A percentile compares a stretch with the other conserved stretches of the same genome.
Evolutionary conservation across 2,113 vertebrate species (phyloP).

Genomic region (Steatornis caripensis): DNA sequence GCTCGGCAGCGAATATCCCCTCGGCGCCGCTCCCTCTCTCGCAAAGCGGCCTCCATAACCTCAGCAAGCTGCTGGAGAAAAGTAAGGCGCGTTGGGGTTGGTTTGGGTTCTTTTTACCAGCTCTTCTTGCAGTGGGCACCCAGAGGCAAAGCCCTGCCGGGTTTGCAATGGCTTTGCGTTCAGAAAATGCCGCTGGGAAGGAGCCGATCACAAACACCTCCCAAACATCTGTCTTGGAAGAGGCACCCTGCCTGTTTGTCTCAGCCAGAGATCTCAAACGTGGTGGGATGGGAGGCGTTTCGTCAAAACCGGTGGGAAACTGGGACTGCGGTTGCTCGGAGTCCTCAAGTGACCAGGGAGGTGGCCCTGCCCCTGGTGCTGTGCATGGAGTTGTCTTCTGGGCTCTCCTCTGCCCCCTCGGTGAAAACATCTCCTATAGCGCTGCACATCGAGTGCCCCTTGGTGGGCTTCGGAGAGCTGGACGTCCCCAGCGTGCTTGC

Average conservation of each 20-base stretch:
- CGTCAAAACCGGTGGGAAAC: background rate
- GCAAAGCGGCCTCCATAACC: background rate
- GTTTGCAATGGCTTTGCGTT: background rate
- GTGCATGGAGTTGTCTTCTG: background rate
- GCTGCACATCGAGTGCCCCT: background rate
- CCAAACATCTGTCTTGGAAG: background rate
- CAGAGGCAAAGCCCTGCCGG: background rate
- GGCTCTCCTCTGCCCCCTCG: background rate
- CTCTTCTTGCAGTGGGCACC: background rate
- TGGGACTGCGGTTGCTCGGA: too few relatives aligned
- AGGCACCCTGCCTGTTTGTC: background rate
- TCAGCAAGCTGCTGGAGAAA: background rate
- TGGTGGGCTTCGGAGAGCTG: background rate
- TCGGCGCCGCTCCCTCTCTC: fast-evolving
- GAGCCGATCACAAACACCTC: background rate
- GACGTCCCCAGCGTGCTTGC: fast-evolving
- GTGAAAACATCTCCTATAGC: background rate
- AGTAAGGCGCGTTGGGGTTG: background rate
- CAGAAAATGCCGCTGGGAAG: background rate
- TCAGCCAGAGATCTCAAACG: background rate
- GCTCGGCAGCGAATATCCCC: fast-evolving
- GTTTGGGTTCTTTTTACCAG: background rate
- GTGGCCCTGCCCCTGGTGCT: background rate
- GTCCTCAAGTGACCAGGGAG: fast-evolving
- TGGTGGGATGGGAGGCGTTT: background rate